A percentile compares a stretch with the other conserved stretches of the same genome.
Evolutionary conservation across 2,113 vertebrate species (phyloP).

Genomic region (Macroglossus sobrinus): DNA sequence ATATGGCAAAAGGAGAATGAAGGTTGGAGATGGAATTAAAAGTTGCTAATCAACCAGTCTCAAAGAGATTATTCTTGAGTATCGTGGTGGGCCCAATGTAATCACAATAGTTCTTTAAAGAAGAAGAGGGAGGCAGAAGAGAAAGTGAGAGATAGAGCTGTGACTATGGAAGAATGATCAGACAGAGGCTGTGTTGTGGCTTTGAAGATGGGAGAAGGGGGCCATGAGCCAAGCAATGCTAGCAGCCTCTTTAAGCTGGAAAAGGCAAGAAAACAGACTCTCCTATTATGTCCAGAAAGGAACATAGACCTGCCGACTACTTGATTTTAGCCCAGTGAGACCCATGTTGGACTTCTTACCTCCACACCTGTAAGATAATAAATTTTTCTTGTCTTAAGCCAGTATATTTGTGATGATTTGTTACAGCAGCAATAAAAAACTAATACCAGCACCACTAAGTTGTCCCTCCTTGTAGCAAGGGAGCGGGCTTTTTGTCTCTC

Average conservation of each 20-base stretch:
- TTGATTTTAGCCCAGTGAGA: constrained; percentile 2
- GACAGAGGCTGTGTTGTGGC: background rate
- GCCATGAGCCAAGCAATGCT: background rate
- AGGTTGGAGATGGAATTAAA: background rate
- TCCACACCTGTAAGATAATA: background rate
- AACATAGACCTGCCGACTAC: background rate
- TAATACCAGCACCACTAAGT: background rate
- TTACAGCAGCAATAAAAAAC: background rate
- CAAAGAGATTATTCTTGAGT: background rate
- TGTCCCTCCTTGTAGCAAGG: background rate
- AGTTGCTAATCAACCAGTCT: background rate
- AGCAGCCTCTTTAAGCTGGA: background rate
- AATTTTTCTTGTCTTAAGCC: background rate
- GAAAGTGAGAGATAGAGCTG: background rate
- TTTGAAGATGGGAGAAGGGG: background rate
- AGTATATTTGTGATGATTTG: background rate
- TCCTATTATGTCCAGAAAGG: background rate
- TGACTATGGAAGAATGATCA: background rate
- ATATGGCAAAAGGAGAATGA: constrained; percentile 22
- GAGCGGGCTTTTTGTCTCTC: background rate
- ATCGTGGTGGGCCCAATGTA: background rate
- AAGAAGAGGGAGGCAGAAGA: background rate
- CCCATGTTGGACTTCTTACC: background rate
- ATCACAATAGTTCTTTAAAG: background rate
- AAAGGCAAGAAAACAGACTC: constrained; percentile 21